These are phyloP conservation scores for Stenurella melanura DNA, from an alignment of 2,888 invertebrate genomes.

Conservation along the genomic window DNA sequence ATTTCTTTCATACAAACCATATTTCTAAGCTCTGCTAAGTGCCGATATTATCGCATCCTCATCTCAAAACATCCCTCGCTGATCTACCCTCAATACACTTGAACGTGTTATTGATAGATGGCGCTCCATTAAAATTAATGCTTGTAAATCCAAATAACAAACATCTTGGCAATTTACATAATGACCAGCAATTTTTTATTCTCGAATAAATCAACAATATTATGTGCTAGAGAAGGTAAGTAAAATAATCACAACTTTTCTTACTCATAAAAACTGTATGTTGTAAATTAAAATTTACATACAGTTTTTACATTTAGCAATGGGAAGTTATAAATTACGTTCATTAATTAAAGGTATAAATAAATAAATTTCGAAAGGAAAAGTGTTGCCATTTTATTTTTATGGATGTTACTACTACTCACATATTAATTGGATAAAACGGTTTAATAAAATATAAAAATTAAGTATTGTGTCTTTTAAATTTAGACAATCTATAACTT, in stretches of 20 bases:
- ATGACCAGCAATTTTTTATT: constrained; percentile 64
- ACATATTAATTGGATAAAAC: not conserved
- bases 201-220: constrained; percentile 43
- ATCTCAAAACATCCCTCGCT: constrained; percentile 46
- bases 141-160: constrained; percentile 63
- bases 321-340: not conserved
- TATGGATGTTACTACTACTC: not conserved
- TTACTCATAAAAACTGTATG: not conserved
- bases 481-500: not conserved
- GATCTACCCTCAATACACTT: constrained; percentile 57
- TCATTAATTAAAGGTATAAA: not conserved
- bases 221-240: constrained; percentile 26
- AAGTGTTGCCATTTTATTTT: not conserved
- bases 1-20: constrained; percentile 34
- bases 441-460: not conserved
- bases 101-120: constrained; percentile 62
- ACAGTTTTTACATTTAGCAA: constrained; percentile 5
- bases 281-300: not conserved
- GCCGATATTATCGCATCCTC: constrained; percentile 62
- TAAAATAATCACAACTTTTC: constrained; percentile 4
- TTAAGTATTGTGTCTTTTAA: not conserved
- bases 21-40: constrained; percentile 21
- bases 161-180: constrained; percentile 65
- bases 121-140: constrained; percentile 65
- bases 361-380: not conserved